phyloP scores from a whole-genome alignment of 92 coral and sea anemone species.

The Meandrina meandrites region DNA sequence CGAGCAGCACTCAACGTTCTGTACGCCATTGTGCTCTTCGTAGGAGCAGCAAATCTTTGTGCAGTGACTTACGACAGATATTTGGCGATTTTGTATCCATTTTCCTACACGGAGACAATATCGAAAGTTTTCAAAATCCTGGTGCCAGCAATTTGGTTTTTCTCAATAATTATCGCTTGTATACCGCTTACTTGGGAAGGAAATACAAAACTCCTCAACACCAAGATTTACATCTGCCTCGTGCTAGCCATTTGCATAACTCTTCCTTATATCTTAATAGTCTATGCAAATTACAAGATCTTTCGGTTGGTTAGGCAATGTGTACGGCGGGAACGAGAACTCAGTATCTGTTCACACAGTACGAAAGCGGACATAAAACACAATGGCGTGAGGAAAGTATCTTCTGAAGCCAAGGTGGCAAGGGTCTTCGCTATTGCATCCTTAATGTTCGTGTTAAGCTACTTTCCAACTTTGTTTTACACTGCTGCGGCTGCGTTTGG shows the following conservation, averaged over 20 bases:
- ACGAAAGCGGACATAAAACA: conserved; percentile 21
- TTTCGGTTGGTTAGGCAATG: conserved; percentile 74
- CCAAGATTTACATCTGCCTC: conserved; percentile 62
- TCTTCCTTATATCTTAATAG: conserved; percentile 66
- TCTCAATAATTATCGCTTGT: conserved; percentile 62
- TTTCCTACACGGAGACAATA: conserved; percentile 68
- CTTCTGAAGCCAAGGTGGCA: conserved; percentile 81
- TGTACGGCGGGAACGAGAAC: conserved; percentile 63
- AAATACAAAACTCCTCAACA: conserved; percentile 35
- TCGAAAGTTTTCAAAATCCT: conserved; percentile 63
- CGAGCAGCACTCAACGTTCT: conserved; percentile 63
- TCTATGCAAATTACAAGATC: conserved; percentile 61
- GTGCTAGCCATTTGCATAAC: conserved; percentile 56
- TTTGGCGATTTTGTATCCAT: conserved; percentile 75
- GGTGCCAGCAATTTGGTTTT: conserved; percentile 62
- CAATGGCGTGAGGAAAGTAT: conserved; percentile 47
- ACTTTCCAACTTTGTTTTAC: conserved; percentile 77
- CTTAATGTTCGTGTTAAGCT: conserved; percentile 75
- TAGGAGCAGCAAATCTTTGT: conserved; percentile 81
- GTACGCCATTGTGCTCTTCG: conserved; percentile 72
- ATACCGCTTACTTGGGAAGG: conserved; percentile 77
- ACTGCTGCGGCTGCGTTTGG: conserved; percentile 53
- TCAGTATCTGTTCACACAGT: conserved; percentile 44
- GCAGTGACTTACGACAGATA: conserved; percentile 87
- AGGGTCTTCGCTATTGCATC: conserved; percentile 79